Conservation (phyloP, 2,797 vertebrate species). For the Anas bahamensis region DNA sequence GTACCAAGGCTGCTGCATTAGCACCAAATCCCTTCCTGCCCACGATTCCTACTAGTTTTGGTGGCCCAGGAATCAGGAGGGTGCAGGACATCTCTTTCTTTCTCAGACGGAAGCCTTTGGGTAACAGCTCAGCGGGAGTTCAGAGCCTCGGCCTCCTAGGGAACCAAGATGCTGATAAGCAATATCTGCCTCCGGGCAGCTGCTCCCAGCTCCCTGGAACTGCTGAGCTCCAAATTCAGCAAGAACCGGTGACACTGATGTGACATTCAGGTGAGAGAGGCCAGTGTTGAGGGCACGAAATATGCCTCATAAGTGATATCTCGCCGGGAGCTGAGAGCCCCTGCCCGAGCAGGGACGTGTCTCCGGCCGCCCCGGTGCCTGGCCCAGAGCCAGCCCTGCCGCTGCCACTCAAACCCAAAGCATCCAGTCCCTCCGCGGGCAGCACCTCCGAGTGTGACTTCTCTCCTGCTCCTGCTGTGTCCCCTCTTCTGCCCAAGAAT, state of each 20-base stretch:
- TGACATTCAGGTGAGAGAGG: conserved; percentile 28
- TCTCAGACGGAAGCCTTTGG: background rate
- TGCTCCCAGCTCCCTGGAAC: conserved; percentile 36
- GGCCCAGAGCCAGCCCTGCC: conserved; percentile 16
- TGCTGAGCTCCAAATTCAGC: conserved; percentile 56
- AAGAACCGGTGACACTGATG: background rate
- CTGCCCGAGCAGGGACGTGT: background rate
- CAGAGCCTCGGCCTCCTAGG: background rate
- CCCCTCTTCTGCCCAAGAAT: background rate
- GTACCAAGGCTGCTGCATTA: background rate
- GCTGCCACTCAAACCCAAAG: background rate
- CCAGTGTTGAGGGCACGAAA: background rate
- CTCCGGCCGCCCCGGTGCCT: background rate
- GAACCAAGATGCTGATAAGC: conserved; percentile 45
- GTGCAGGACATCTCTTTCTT: background rate
- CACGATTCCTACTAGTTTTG: background rate
- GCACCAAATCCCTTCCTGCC: background rate
- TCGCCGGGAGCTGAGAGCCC: background rate
- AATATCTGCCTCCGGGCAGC: conserved; percentile 7
- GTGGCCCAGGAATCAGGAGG: background rate
- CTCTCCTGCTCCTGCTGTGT: accelerated
- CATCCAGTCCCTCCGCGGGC: background rate
- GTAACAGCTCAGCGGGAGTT: background rate
- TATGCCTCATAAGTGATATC: conserved; percentile 45
- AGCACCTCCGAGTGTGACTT: accelerated